Percentiles rank a stretch among this genome's conserved stretches.
phyloP scores from a whole-genome alignment of 2,113 vertebrate genomes.

The Corythornis madagascariensis region DNA sequence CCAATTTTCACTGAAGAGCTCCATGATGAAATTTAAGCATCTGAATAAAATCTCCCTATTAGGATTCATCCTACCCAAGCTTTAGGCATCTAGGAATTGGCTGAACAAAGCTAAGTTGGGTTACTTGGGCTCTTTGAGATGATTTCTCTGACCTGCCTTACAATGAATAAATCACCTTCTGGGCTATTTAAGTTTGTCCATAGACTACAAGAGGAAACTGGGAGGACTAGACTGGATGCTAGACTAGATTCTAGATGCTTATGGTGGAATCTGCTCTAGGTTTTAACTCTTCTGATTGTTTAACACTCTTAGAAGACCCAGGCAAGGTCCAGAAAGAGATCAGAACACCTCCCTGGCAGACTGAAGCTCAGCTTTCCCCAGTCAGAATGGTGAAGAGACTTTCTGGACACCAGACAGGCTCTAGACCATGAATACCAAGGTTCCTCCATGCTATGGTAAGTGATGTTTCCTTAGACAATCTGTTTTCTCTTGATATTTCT shows the following conservation, averaged over 20 bases:
- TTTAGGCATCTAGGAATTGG: background rate
- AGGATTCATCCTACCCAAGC: background rate
- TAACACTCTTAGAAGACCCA: background rate
- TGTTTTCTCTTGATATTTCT: background rate
- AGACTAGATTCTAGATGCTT: background rate
- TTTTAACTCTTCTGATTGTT: background rate
- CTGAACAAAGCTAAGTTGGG: background rate
- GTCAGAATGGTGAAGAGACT: background rate
- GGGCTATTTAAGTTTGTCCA: background rate
- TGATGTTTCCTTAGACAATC: background rate
- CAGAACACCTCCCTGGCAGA: background rate
- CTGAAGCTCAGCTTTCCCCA: background rate
- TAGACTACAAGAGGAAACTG: background rate
- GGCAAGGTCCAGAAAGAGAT: background rate
- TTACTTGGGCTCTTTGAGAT: background rate
- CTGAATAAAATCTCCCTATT: background rate
- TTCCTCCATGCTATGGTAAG: background rate
- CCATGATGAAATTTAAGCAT: background rate
- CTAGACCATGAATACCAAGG: background rate
- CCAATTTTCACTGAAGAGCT: background rate
- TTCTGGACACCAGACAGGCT: background rate
- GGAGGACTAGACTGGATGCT: background rate
- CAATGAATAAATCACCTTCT: background rate
- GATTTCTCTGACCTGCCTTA: background rate
- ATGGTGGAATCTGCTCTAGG: background rate